Conservation (phyloP, 2,888 invertebrate species). For the Parascotia fuliginaria region DNA sequence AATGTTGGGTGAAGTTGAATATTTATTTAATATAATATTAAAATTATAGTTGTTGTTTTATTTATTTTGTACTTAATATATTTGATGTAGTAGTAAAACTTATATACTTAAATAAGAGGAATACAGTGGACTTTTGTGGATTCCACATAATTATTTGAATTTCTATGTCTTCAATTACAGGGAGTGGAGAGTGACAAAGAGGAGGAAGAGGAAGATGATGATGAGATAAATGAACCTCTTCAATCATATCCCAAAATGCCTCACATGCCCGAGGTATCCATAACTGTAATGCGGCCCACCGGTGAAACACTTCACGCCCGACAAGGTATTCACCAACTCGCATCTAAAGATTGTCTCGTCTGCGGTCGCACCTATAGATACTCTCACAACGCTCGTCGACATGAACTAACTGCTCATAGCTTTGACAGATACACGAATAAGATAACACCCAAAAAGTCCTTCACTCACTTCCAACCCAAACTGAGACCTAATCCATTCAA, state of each 20-base stretch:
- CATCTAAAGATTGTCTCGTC: slow-evolving; percentile 81
- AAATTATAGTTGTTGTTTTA: too few species aligned
- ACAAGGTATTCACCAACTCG: slow-evolving; percentile 80
- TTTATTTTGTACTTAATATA: too few species aligned
- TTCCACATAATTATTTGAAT: neutral
- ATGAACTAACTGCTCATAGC: slow-evolving; percentile 78
- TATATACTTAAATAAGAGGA: too few species aligned
- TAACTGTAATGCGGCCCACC: slow-evolving; percentile 78
- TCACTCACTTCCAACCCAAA: slow-evolving; percentile 70
- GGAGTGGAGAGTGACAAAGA: slow-evolving; percentile 77
- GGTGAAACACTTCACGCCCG: slow-evolving; percentile 77
- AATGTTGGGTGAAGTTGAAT: too few species aligned
- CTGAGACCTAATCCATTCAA: slow-evolving; percentile 81
- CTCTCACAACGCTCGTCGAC: slow-evolving; percentile 81
- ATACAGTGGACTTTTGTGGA: too few species aligned
- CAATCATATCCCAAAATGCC: slow-evolving; percentile 59
- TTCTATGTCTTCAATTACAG: slow-evolving; percentile 55
- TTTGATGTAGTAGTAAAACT: too few species aligned
- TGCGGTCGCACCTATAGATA: slow-evolving; percentile 81
- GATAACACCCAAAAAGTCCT: slow-evolving; percentile 64
- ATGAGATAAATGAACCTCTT: slow-evolving; percentile 54
- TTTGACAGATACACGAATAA: slow-evolving; percentile 84
- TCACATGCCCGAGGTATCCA: slow-evolving; percentile 78
- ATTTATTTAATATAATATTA: too few species aligned
- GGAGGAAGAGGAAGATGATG: slow-evolving; percentile 72